Evolutionary conservation across 2,888 invertebrate genomes (phyloP).

Genomic region (Drosophila siamana): DNA sequence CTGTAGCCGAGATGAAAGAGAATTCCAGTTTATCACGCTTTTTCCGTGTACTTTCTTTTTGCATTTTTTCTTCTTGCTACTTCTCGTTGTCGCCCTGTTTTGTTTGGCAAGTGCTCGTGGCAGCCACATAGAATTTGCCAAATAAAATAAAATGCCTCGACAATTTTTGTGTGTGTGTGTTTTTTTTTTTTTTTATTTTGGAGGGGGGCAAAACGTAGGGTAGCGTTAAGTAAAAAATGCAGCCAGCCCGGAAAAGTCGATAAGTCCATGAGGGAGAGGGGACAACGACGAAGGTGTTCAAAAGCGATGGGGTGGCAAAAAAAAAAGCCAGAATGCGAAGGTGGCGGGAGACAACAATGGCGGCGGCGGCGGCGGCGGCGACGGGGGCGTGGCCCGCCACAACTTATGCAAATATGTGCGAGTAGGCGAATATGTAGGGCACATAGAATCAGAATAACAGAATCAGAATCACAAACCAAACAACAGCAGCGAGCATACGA

Average conservation of each 20-base stretch:
- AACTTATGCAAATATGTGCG: constrained; percentile 56
- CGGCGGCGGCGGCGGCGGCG: neutral
- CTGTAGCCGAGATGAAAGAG: constrained; percentile 30
- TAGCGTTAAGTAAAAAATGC: constrained; percentile 31
- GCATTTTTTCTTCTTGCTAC: neutral
- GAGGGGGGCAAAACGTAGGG: constrained; percentile 9
- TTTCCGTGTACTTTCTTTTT: constrained; percentile 11
- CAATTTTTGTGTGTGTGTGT: no score
- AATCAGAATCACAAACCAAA: constrained; percentile 41
- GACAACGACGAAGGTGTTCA: neutral
- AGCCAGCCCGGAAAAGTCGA: constrained; percentile 25
- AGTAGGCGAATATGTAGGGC: constrained; percentile 42
- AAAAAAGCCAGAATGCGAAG: no score
- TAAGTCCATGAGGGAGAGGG: constrained; percentile 10
- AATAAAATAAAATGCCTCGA: constrained; percentile 51
- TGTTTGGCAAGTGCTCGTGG: constrained; percentile 22
- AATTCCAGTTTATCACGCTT: constrained; percentile 44
- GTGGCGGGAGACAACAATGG: neutral
- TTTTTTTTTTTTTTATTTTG: no score
- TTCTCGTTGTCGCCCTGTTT: constrained; percentile 3
- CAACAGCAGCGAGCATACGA: constrained; percentile 11
- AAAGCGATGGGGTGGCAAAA: constrained; percentile 1
- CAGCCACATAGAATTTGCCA: constrained; percentile 28
- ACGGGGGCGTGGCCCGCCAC: constrained; percentile 25
- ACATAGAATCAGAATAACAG: constrained; percentile 45